phyloP scores from a whole-genome alignment of 2,797 vertebrate species.

The Sylvia borin region DNA sequence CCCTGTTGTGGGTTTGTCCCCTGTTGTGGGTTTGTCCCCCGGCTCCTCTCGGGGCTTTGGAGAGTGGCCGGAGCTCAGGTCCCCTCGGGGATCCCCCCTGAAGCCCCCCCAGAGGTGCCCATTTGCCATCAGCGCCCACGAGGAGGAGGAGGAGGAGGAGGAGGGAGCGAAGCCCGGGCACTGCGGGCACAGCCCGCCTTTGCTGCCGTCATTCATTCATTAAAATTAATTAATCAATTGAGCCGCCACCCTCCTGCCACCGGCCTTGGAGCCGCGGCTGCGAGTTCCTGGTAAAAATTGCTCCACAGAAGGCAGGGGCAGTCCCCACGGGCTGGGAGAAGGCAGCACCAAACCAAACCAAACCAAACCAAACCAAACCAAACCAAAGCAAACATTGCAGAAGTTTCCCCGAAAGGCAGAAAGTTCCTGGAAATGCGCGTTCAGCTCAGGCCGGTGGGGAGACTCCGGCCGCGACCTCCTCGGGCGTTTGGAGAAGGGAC shows the following conservation, averaged over 20 bases:
- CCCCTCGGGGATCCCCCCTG: no score
- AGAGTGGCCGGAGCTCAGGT: no score
- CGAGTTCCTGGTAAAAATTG: accelerated
- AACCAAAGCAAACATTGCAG: no score
- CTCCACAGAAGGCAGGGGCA: neutral
- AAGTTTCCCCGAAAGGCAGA: neutral
- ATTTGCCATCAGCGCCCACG: neutral
- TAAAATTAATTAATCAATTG: neutral
- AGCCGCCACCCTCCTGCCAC: neutral
- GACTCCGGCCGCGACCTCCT: accelerated
- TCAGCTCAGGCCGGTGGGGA: neutral
- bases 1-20: no score
- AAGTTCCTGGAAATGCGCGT: neutral
- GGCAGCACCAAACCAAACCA: accelerated
- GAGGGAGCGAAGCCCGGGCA: neutral
- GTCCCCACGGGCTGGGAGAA: neutral
- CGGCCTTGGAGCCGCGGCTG: neutral
- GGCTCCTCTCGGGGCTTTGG: no score
- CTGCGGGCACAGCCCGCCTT: accelerated
- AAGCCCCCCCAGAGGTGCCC: no score
- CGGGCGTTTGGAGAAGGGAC: neutral
- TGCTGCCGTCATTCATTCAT: neutral
- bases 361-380: neutral
- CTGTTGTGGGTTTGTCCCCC: no score
- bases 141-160: neutral